Percentiles rank a stretch among this genome's conserved stretches.
Evolutionary conservation across 1,140 invertebrate genomes (phyloP).

Genomic region (Oedothorax gibbosus): DNA sequence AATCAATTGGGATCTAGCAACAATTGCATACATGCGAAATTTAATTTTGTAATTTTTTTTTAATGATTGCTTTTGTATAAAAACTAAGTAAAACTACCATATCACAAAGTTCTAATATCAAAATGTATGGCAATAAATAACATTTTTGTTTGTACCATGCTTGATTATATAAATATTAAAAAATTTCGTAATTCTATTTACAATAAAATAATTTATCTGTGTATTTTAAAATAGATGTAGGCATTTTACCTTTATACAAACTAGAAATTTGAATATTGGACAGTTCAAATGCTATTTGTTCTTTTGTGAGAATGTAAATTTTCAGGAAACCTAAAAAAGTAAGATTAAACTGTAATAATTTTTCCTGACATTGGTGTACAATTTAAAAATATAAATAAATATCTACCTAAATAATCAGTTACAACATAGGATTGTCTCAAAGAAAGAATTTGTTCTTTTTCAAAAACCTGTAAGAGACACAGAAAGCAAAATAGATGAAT

Average conservation of each 20-base stretch:
- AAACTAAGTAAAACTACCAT: background rate
- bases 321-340: background rate
- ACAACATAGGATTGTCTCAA: background rate
- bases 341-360: background rate
- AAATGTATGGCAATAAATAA: background rate
- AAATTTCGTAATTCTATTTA: background rate
- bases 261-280: background rate
- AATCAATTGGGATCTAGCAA: background rate
- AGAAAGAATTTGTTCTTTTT: background rate
- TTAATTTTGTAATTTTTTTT: background rate
- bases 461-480: background rate
- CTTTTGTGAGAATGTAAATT: background rate
- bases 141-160: background rate
- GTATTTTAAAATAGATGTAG: background rate
- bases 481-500: background rate
- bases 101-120: background rate
- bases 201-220: background rate
- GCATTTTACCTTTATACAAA: background rate
- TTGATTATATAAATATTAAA: background rate
- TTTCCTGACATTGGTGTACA: background rate
- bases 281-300: conserved; percentile 7
- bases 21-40: background rate
- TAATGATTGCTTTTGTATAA: background rate
- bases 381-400: background rate
- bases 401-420: background rate